These are phyloP conservation scores for Tortricodes alternella DNA, from an alignment of 2,888 invertebrate genomes.

Conservation along the genomic window DNA sequence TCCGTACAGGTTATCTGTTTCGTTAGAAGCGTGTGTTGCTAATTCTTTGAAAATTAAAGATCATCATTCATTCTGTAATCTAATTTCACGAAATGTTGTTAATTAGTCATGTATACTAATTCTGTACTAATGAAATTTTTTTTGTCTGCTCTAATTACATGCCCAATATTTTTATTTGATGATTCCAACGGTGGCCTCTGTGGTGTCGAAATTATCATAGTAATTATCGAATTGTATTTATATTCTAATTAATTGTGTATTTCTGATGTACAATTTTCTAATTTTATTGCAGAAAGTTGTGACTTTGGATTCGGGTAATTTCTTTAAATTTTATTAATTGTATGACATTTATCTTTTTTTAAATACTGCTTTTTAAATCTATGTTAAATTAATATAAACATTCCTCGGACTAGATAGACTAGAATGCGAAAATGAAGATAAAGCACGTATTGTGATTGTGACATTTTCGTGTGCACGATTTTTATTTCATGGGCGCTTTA, in stretches of 20 bases:
- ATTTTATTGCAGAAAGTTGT: too few species aligned
- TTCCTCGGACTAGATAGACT: conserved; percentile 1
- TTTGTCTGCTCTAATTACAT: too few species aligned
- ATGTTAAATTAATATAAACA: conserved; percentile 12
- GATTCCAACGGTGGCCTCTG: too few species aligned
- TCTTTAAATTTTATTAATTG: too few species aligned
- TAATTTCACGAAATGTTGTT: neutral
- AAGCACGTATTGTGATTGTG: conserved; percentile 8
- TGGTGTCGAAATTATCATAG: too few species aligned
- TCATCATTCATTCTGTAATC: neutral
- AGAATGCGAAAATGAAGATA: conserved; percentile 14
- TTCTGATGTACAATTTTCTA: too few species aligned
- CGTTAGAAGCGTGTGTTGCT: neutral
- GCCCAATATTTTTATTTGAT: too few species aligned
- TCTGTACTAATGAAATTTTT: too few species aligned
- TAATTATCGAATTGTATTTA: too few species aligned
- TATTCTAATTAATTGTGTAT: too few species aligned
- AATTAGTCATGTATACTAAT: neutral
- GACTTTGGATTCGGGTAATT: too few species aligned
- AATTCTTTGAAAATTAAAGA: conserved; percentile 11
- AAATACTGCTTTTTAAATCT: conserved; percentile 10
- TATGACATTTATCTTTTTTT: too few species aligned
- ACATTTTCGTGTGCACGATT: conserved; percentile 8
- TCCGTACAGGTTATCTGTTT: neutral
- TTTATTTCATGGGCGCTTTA: neutral